Base-by-base conservation (phyloP, 2,797 vertebrate species). In the Hippoglossus hippoglossus region DNA sequence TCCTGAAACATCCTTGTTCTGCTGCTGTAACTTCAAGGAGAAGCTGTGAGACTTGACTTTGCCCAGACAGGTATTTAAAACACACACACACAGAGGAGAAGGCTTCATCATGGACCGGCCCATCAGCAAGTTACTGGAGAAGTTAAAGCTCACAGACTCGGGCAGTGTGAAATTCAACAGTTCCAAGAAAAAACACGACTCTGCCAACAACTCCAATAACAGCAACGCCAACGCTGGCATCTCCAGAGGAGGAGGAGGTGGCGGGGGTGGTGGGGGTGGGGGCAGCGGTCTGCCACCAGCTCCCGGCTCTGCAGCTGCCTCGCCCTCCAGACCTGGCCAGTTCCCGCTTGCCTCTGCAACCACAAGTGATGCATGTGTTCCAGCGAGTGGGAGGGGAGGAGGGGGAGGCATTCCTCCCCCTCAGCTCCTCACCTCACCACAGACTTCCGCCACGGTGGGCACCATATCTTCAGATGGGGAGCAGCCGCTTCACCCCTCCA, bases 141-240 rank as follows among this genome's bases (percentile, higher is more conserved):
- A 96, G 89, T 87, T 97, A 69, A 95, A 95, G 88, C 91, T 96
- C 49, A 95, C 94, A 1, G 96, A 96, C 86, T 95, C 95, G 0
- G 93, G 95, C 71, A 96, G 94, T 74, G 96, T 93, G 69, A 96
- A 96, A 90, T 95, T 96, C 77, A 91, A 90, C 83, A 93, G 94
- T 75, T 93, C 95, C 19, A 94, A 94, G 87, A 95, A 94, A 70
- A 95, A 95, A 60, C 93, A 91, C 0, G 95, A 96, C 74, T 80
- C 90, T 70, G 88, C 89, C 87, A 96, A 88, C 89, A 91, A 94
- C 57, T 90, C 94, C 56, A 96, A 93, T 75, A 96, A 95, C 94
- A 93, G 92, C 83, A 92, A 94, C 66, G 90, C 92, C 86, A 95
- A 93, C 89, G 70, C 88, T 87, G 85, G 80, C 66, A 24, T 59